These are phyloP conservation scores for Sthenelais limicola DNA, from an alignment of 2,888 invertebrate species.

Conservation along the genomic window DNA sequence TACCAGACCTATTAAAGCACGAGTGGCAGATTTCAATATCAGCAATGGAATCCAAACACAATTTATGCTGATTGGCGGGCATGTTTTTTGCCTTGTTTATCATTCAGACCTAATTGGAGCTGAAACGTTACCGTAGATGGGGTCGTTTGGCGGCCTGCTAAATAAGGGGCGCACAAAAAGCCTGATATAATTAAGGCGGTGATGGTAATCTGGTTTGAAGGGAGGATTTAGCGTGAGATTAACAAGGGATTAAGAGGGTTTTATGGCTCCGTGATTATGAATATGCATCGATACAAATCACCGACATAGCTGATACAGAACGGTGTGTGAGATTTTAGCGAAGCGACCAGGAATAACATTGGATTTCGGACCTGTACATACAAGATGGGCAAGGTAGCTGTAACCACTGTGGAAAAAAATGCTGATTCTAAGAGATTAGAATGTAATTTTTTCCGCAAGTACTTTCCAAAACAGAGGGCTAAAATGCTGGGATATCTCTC, in stretches of 20 bases:
- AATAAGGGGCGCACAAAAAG: too few relatives aligned
- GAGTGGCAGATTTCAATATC: slow-evolving; percentile 33
- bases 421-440: too few relatives aligned
- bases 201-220: slow-evolving; percentile 25
- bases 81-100: slow-evolving; percentile 39
- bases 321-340: too few relatives aligned
- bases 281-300: slow-evolving; percentile 14
- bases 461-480: too few relatives aligned
- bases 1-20: slow-evolving; percentile 25
- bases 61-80: slow-evolving; percentile 36
- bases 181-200: slow-evolving; percentile 31
- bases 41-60: slow-evolving; percentile 34
- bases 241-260: slow-evolving; percentile 27
- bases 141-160: too few relatives aligned
- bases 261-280: slow-evolving; percentile 29
- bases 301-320: too few relatives aligned
- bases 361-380: too few relatives aligned
- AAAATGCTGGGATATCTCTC: too few relatives aligned
- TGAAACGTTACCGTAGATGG: slow-evolving; percentile 1
- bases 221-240: slow-evolving; percentile 13
- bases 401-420: too few relatives aligned
- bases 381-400: too few relatives aligned
- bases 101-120: slow-evolving; percentile 21
- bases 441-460: too few relatives aligned
- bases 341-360: too few relatives aligned